Percentiles rank a stretch among this genome's conserved stretches.
These are phyloP conservation scores for Dexiosoma caninum DNA, from an alignment of 2,888 invertebrate genomes.

Conservation along the genomic window DNA sequence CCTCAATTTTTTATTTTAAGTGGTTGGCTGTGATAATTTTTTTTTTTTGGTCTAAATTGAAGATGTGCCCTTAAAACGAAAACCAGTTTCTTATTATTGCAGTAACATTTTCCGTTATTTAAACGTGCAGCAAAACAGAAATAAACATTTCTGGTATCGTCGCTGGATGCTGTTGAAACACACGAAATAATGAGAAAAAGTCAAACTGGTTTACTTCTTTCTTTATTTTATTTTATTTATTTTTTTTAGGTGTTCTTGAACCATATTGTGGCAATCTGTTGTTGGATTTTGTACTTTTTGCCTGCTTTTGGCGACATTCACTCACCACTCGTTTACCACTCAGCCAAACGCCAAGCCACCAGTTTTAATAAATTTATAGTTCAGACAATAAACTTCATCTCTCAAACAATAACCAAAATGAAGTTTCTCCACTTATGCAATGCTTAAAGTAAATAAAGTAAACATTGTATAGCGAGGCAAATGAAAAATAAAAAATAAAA, in stretches of 20 bases:
- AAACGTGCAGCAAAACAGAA: neutral
- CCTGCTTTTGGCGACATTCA: constrained; percentile 37
- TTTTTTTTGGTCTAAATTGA: constrained; percentile 26
- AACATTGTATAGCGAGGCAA: constrained; percentile 5
- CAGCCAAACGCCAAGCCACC: neutral
- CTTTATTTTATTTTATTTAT: too few relatives aligned
- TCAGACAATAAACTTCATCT: neutral
- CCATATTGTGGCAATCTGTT: constrained; percentile 41
- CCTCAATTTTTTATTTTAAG: constrained; percentile 1
- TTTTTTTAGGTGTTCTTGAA: constrained; percentile 50
- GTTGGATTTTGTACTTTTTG: neutral
- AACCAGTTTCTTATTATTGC: constrained; percentile 51
- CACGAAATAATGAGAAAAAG: neutral
- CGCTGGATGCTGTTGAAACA: neutral
- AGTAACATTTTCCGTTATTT: constrained; percentile 21
- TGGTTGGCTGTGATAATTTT: constrained; percentile 5
- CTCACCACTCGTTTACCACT: constrained; percentile 22
- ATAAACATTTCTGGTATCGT: constrained; percentile 4
- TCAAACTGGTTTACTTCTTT: constrained; percentile 12
- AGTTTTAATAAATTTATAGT: neutral
- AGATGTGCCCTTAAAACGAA: constrained; percentile 59
- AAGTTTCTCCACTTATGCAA: constrained; percentile 62
- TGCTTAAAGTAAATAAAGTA: constrained; percentile 26
- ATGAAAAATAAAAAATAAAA: constrained; percentile 8
- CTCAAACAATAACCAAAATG: constrained; percentile 26